A percentile compares a stretch with the other conserved stretches of the same genome.
These are phyloP conservation scores for Camponotus vicinus DNA, from an alignment of 1,140 invertebrate species.

Conservation along the genomic window DNA sequence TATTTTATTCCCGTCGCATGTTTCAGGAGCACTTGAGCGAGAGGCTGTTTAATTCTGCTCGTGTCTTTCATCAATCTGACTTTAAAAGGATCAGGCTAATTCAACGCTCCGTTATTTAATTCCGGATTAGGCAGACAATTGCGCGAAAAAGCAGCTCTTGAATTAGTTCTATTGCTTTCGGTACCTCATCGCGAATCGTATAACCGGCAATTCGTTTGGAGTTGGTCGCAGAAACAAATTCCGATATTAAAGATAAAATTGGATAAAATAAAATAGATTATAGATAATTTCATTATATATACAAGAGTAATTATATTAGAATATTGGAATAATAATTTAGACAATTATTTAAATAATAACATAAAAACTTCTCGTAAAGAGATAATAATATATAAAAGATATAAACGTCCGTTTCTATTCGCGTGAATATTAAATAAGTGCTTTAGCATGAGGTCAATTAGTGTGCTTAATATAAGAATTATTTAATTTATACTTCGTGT, in stretches of 20 bases:
- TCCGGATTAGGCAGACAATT: slow-evolving; percentile 53
- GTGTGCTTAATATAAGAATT: too few species aligned
- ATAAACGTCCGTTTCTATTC: not conserved
- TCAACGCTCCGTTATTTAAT: slow-evolving; percentile 61
- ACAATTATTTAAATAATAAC: not conserved
- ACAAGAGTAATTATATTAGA: slow-evolving; percentile 6
- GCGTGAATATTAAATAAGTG: not conserved
- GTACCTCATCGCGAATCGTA: not conserved
- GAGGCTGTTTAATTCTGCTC: slow-evolving; percentile 61
- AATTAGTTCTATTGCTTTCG: slow-evolving; percentile 40
- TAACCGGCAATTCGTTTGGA: not conserved
- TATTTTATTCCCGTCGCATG: slow-evolving; percentile 57
- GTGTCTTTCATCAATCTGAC: slow-evolving; percentile 62
- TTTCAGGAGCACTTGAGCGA: slow-evolving; percentile 51
- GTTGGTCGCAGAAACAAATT: slow-evolving; percentile 10
- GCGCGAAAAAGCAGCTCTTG: slow-evolving; percentile 39
- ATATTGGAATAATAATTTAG: slow-evolving; percentile 20
- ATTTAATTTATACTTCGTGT: too few species aligned
- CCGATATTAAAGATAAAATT: slow-evolving; percentile 16
- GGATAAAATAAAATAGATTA: slow-evolving; percentile 16
- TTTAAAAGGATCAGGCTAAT: slow-evolving; percentile 62
- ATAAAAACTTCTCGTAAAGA: not conserved
- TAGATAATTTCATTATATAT: not conserved
- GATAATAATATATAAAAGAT: not conserved
- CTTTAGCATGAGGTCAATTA: not conserved